Evolutionary conservation across 2,888 invertebrate species (phyloP).

Genomic region (Megamerina dolium): DNA sequence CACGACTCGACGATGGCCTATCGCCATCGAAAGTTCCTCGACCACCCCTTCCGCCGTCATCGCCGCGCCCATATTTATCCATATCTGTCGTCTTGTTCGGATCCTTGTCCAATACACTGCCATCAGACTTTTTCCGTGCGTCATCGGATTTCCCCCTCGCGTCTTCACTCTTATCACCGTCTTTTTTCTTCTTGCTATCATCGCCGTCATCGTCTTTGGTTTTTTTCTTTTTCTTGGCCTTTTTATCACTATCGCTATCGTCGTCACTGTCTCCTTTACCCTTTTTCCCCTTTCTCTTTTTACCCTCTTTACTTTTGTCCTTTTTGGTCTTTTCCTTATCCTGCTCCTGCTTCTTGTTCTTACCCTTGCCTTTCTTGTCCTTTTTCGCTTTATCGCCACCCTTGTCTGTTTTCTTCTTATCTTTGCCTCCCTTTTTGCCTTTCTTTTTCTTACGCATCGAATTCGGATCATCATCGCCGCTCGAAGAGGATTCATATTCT

Average conservation of each 20-base stretch:
- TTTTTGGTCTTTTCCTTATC: neutral
- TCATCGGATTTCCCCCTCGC: neutral
- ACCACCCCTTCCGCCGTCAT: neutral
- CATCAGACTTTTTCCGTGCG: constrained; percentile 1
- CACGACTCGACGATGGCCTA: neutral
- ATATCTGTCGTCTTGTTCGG: neutral
- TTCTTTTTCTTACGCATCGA: constrained; percentile 7
- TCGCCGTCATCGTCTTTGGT: constrained; percentile 1
- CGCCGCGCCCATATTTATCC: neutral
- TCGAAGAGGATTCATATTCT: constrained; percentile 21
- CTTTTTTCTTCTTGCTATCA: neutral
- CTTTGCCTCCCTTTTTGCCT: neutral
- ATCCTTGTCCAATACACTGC: neutral
- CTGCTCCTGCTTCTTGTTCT: neutral
- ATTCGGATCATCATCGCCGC: constrained; percentile 19
- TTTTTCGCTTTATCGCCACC: constrained; percentile 6
- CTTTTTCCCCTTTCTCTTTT: constrained; percentile 6
- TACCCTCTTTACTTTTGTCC: constrained; percentile 9
- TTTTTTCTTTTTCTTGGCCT: constrained; percentile 2
- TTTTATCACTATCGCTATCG: constrained; percentile 3
- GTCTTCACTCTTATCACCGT: neutral
- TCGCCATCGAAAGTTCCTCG: neutral
- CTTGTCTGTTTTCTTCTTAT: neutral
- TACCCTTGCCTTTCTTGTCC: constrained; percentile 1
- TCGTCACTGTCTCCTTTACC: constrained; percentile 5